These are phyloP conservation scores for Thereva unica DNA, from an alignment of 2,888 invertebrate genomes.

Conservation along the genomic window DNA sequence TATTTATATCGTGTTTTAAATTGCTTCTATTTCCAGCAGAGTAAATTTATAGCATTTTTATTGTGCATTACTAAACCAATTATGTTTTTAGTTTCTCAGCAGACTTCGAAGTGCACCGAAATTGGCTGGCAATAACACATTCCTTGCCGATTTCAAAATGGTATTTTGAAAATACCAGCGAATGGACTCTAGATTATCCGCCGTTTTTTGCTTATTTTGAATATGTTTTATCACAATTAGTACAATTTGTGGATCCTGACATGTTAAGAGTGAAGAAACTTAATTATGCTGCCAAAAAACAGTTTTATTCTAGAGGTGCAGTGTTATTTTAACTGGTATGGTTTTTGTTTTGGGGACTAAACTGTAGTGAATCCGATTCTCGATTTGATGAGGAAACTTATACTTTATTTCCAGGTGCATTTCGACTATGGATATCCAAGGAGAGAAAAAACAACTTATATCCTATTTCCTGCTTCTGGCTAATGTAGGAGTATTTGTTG, in stretches of 20 bases:
- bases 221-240: constrained; percentile 77
- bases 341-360: constrained; percentile 76
- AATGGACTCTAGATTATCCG: constrained; percentile 99
- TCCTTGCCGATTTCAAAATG: constrained; percentile 78
- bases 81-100: constrained; percentile 75
- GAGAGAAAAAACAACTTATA: constrained; percentile 51
- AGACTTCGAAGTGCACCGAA: constrained; percentile 97
- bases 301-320: constrained; percentile 84
- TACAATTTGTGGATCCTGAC: constrained; percentile 74
- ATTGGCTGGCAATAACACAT: constrained; percentile 96
- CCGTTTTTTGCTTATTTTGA: constrained; percentile 98
- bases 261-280: constrained; percentile 83
- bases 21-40: constrained; percentile 76
- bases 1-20: constrained; percentile 70
- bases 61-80: not conserved
- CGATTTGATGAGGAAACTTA: not conserved
- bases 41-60: constrained; percentile 59
- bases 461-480: constrained; percentile 70
- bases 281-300: constrained; percentile 80
- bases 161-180: constrained; percentile 84
- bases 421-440: constrained; percentile 58
- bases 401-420: constrained; percentile 62
- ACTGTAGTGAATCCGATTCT: constrained; percentile 61
- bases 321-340: constrained; percentile 85
- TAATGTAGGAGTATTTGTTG: constrained; percentile 89